Evolutionary conservation across 2,113 vertebrate species (phyloP), one percentile per base, ranked within the genome.

Genomic region (Benitochromis conjunctus): DNA sequence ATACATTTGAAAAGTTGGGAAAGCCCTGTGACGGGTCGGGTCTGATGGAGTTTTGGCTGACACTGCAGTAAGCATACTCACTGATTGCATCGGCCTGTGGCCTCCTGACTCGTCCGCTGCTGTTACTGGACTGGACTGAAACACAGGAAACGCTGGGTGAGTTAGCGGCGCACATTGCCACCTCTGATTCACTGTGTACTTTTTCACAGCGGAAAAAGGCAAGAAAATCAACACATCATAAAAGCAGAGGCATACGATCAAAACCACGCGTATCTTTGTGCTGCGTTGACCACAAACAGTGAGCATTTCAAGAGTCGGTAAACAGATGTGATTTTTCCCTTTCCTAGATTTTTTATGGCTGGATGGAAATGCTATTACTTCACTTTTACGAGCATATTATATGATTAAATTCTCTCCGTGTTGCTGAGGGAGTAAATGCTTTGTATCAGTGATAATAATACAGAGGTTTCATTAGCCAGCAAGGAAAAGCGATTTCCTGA

Each of bases 101-200:
- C 92, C 78, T 96, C 88, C 84, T 95, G 78, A 80, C 91, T 74
- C 84, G 91, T 89, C 81, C 95, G 24, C 78, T 96, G 24, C 90
- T 91, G 92, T 95, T 96, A 92, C 95, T 94, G 87, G 96, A 95
- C 89, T 97, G 96, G 87, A 97, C 96, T 97, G 92, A 93, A 95
- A 96, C 60, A 88, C 64, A 93, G 87, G 89, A 91, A 87, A 88
- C 79, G 90, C 77, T 88, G 21, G 38, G 81, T 88, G 74, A 88
- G 84, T 93, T 84, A 90, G 66, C 82, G 12, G 8, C 3, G 3
- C 62, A 78, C 46, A 80, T 79, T 87, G 38, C 62, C 38, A 3
- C 41, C 58, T 21, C 64, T 26, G 58, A 79, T 41, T 56, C 69
- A 5, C 60, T 14, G 80, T 24, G 53, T 36, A 38, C 51, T 77